phyloP scores from a whole-genome alignment of 2,113 vertebrate species.

The Orthochromis malagaraziensis region DNA sequence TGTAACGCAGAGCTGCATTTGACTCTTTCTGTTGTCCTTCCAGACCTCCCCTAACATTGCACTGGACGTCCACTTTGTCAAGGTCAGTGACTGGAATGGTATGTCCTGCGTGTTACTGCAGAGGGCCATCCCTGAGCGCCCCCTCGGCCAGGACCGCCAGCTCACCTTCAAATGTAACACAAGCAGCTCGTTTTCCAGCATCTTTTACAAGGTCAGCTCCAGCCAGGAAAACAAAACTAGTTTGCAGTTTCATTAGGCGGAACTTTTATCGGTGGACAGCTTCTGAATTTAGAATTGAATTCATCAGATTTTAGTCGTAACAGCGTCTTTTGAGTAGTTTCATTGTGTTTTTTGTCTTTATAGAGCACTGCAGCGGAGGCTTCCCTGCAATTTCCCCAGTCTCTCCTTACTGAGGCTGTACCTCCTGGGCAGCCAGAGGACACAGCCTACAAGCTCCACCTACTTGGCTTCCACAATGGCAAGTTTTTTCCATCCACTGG shows the following conservation, averaged over 20 bases:
- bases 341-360: not conserved
- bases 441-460: constrained; percentile 83
- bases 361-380: constrained; percentile 92
- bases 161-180: constrained; percentile 96
- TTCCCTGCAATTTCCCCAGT: constrained; percentile 87
- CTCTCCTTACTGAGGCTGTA: constrained; percentile 78
- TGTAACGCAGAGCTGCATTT: not conserved
- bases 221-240: not conserved
- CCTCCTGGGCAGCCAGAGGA: constrained; percentile 77
- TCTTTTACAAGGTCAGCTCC: constrained; percentile 83
- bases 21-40: not conserved
- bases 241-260: rapidly evolving
- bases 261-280: not conserved
- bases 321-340: not conserved
- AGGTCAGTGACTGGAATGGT: constrained; percentile 84
- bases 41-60: constrained; percentile 96
- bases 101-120: constrained; percentile 96
- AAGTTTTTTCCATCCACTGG: constrained; percentile 92
- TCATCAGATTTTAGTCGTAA: not conserved
- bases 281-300: not conserved
- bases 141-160: constrained; percentile 78
- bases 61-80: constrained; percentile 87
- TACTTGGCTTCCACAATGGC: constrained; percentile 92
- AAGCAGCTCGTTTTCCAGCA: constrained; percentile 84
- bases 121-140: constrained; percentile 81